Evolutionary conservation across 2,113 vertebrate species (phyloP).

Genomic region (Perognathus longimembris): DNA sequence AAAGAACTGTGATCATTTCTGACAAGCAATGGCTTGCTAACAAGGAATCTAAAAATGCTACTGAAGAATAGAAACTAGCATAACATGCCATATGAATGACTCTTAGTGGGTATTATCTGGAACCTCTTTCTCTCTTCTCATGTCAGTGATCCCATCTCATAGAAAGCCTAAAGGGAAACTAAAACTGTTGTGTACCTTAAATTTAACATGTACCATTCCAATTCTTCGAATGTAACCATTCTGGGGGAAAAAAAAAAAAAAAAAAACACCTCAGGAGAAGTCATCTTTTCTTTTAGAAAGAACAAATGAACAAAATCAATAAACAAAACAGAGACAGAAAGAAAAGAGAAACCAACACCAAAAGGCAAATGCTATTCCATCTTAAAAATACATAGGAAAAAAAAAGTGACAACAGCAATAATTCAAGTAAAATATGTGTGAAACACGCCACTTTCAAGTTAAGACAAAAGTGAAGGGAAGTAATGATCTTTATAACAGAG

Average conservation of each 20-base stretch:
- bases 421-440: conserved; percentile 80
- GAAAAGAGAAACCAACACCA: background rate
- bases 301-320: background rate
- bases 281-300: conserved; percentile 60
- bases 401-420: conserved; percentile 72
- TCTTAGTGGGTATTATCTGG: conserved; percentile 55
- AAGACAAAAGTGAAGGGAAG: conserved; percentile 76
- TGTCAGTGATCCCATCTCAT: background rate
- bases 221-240: conserved; percentile 69
- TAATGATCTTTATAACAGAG: conserved; percentile 73
- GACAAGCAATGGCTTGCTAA: conserved; percentile 62
- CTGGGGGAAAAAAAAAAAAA: background rate
- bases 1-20: conserved; percentile 71
- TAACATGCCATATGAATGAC: conserved; percentile 32
- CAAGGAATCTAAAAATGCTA: conserved; percentile 67
- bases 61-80: conserved; percentile 58
- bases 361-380: conserved; percentile 71
- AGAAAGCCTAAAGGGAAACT: conserved; percentile 64
- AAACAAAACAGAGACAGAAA: too few relatives aligned
- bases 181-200: conserved; percentile 73
- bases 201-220: conserved; percentile 65
- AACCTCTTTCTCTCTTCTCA: conserved; percentile 44
- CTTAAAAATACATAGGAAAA: conserved; percentile 41
- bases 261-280: conserved; percentile 70
- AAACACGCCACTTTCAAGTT: conserved; percentile 73